Base-by-base conservation (phyloP, 2,888 invertebrate genomes). In the Nemoura dubitans region DNA sequence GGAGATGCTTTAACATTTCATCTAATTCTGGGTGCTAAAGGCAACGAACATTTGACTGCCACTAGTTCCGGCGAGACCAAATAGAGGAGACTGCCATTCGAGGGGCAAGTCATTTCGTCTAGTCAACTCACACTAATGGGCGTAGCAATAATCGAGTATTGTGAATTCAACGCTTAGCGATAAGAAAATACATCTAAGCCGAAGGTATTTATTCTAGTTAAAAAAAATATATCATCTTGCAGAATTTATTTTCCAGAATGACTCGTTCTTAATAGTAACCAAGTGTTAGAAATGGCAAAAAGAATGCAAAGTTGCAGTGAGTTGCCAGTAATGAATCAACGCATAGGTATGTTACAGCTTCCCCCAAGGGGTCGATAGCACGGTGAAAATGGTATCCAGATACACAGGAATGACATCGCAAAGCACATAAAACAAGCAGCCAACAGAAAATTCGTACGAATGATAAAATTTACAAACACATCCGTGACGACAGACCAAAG, bases 221-320 rank as follows among this genome's bases (percentile, higher is more conserved):
- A 78, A 27, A 78, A 78, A 78, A 78, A 78, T 78, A 78, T 78
- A 78, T 78, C 26, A 78, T 78, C 28, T 78, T 14, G 26, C 59
- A 59, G 59, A 59, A 59, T 59, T 59, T 59, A 59, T 59, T 59
- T 59, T 59, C 59, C 59, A 59, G 59, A 59, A 59, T 59, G 59
- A 59, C 59, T 59, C 14, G 59, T 21, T 59, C 59, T 59, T 59
- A 59, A 59, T 59, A 10, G 59, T 59, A 59, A 59, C 59, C 59
- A 59, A 59, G 59, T 59, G 59, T 21, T 59, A 14, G 59, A 59
- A 59, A 7, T 21, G 59, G 59, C 59, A 59, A 59, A 59, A 59
- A 21, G 59, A 59, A 59, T 59, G 21, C 59, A 59, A 59, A 59
- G 59, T 59, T 59, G 59, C 59, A 21, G 59, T 59, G 59, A 21